Conservation (phyloP, 2,113 vertebrate genomes). For the Clarias batrachus region DNA sequence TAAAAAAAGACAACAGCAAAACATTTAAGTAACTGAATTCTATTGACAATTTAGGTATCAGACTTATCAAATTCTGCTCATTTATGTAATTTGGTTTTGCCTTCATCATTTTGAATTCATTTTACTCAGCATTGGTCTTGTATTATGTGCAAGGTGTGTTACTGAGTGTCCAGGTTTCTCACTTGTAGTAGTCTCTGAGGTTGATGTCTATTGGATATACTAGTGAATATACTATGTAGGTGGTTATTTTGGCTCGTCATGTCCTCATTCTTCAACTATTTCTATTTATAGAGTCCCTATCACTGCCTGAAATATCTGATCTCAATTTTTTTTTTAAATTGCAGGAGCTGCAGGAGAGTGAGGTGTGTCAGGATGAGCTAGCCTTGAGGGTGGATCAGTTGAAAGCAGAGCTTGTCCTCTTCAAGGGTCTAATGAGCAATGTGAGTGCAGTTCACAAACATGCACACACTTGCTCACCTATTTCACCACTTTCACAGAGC, state of each 20-base stretch:
- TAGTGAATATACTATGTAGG: neutral
- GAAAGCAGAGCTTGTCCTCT: slow-evolving; percentile 93
- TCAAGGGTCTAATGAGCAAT: slow-evolving; percentile 98
- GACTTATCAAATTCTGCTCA: neutral
- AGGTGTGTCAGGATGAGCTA: slow-evolving; percentile 92
- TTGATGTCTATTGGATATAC: neutral
- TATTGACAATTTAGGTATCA: too few species aligned
- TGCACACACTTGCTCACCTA: neutral
- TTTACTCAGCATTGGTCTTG: neutral
- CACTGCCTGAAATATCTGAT: neutral
- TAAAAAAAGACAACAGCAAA: neutral
- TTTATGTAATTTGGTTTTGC: neutral
- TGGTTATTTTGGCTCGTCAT: neutral
- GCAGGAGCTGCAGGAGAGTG: slow-evolving; percentile 92
- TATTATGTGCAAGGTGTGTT: neutral
- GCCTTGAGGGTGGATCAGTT: slow-evolving; percentile 91
- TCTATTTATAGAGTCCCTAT: neutral
- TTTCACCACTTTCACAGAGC: neutral
- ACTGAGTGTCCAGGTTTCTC: neutral
- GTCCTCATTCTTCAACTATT: neutral
- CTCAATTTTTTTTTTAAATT: neutral
- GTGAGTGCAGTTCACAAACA: slow-evolving; percentile 70
- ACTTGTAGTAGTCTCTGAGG: neutral
- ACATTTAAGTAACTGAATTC: neutral
- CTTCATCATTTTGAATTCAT: neutral